Conservation (phyloP, 1,140 invertebrate genomes). For the Cotesia chilonis region DNA sequence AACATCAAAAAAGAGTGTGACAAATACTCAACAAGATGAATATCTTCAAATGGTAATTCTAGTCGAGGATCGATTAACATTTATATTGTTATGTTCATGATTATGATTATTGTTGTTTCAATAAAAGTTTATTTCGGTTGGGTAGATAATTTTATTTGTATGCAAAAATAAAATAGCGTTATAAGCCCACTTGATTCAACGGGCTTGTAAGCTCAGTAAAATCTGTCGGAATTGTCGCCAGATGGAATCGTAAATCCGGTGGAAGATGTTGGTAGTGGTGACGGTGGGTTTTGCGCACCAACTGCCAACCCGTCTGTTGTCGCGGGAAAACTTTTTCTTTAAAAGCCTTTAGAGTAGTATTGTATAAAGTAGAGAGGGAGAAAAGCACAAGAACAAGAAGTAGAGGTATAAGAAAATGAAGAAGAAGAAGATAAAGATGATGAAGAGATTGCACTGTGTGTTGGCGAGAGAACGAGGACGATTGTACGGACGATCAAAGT, state of each 20-base stretch:
- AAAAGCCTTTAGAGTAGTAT: conserved; percentile 10
- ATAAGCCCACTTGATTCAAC: conserved; percentile 3
- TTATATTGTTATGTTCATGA: neutral
- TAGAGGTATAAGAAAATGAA: neutral
- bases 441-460: conserved; percentile 9
- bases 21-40: neutral
- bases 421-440: neutral
- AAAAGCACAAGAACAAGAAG: neutral
- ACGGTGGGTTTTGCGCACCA: conserved; percentile 17
- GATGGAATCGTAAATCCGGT: conserved; percentile 34
- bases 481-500: neutral
- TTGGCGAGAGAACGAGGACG: neutral
- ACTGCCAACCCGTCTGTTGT: conserved; percentile 33
- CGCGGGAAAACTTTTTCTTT: conserved; percentile 29
- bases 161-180: neutral
- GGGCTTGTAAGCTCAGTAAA: conserved; percentile 5
- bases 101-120: neutral
- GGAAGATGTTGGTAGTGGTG: neutral
- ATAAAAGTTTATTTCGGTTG: conserved; percentile 7
- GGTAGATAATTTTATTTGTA: neutral
- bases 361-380: neutral
- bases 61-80: neutral
- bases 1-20: conserved; percentile 12
- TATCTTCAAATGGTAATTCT: conserved; percentile 1
- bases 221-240: conserved; percentile 22